phyloP scores from a whole-genome alignment of 2,113 vertebrate species.

The Pedionomus torquatus region DNA sequence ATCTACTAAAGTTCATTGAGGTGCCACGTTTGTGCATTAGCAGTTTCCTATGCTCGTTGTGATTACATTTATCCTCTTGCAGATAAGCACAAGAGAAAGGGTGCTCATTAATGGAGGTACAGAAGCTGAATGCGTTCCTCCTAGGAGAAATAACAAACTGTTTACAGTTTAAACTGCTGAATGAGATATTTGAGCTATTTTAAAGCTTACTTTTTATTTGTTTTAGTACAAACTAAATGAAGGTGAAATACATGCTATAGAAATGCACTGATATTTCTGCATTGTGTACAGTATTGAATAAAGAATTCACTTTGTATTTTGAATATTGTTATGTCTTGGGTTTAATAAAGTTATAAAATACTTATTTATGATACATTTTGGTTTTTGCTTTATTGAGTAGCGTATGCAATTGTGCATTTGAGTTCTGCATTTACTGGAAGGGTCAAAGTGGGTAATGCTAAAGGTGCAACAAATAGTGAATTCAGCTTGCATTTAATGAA shows the following conservation, averaged over 20 bases:
- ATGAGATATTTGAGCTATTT: constrained; percentile 83
- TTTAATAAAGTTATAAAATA: constrained; percentile 88
- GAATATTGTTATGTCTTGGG: constrained; percentile 86
- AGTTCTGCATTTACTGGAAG: not conserved
- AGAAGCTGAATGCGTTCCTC: constrained; percentile 62
- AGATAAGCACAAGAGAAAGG: constrained; percentile 72
- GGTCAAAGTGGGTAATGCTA: not conserved
- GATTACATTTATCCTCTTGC: constrained; percentile 38
- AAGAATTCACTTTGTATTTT: constrained; percentile 87
- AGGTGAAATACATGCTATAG: constrained; percentile 88
- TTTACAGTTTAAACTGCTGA: constrained; percentile 89
- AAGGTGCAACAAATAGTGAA: not conserved
- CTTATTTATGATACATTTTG: constrained; percentile 91
- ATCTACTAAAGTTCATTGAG: not conserved
- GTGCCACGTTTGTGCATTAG: constrained; percentile 10
- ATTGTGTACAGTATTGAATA: constrained; percentile 94
- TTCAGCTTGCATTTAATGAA: not conserved
- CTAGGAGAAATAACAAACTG: constrained; percentile 75
- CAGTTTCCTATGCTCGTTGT: constrained; percentile 39
- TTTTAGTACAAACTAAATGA: constrained; percentile 88
- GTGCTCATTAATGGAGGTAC: constrained; percentile 76
- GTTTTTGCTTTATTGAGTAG: constrained; percentile 54
- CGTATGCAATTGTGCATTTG: not conserved
- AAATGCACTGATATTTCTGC: constrained; percentile 92
- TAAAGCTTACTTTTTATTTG: constrained; percentile 85